Evolutionary conservation across 1,140 invertebrate species (phyloP), one percentile per base, ranked within the genome.

Genomic region (Micrasema minimum): DNA sequence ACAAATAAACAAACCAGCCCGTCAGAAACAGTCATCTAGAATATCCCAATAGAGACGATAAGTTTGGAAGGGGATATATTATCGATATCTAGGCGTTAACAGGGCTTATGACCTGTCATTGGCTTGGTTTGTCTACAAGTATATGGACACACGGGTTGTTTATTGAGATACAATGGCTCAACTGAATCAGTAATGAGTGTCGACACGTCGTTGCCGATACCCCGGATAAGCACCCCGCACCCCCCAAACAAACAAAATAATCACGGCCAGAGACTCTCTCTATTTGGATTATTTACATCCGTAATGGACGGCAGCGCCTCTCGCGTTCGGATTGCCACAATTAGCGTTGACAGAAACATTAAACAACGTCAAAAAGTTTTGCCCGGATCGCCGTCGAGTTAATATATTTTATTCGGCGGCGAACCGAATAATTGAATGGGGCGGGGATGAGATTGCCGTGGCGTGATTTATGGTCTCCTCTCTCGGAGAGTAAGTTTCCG

Each of bases 361-460:
- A 72, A 72, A 69, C 71, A 72, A 72, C 61, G 71, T 72, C 71
- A 72, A 72, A 72, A 72, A 65, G 66, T 72, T 72, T 35, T 57
- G 38, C 50, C 45, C 37, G 69, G 51, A 35, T 35, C 6, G 48
- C 46, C 35, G 64, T 11, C 31, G 38, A 51, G 26, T 41, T 66
- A 53, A 55, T 67, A 67, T 38, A 67, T 67, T 67, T 67, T 53
- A 53, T 67, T 67, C 50, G 65, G 65, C 50, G 65, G 50, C 65
- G 50, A 67, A 67, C 65, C 65, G 65, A 67, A 67, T 67, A 67
- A 67, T 67, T 67, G 65, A 67, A 67, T 37, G 65, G 65, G 65
- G 65, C 65, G 65, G 59, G 59, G 23, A 23, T 14, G 35, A 22
- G 26, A 38, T 18, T 51, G 61, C 10, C 35, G 65, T 37, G 22